A percentile compares a stretch with the other conserved stretches of the same genome.
These are phyloP conservation scores for Ailurus styani DNA, from an alignment of 2,113 vertebrate species.

Conservation along the genomic window DNA sequence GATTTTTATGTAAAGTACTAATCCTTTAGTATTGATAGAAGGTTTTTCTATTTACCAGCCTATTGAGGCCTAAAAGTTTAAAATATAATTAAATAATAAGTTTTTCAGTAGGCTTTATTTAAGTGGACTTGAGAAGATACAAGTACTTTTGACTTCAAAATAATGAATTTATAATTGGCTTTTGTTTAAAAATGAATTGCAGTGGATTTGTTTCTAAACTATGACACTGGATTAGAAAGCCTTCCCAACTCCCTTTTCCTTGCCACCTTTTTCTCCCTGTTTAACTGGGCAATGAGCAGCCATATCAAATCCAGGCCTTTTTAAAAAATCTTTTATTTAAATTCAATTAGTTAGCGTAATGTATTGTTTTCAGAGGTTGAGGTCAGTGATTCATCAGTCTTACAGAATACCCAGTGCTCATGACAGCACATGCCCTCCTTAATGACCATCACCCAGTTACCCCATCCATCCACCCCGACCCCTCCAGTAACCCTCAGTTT, in stretches of 20 bases:
- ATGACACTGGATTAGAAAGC: background rate
- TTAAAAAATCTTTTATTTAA: background rate
- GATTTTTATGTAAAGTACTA: background rate
- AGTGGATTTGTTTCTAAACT: background rate
- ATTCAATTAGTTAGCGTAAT: background rate
- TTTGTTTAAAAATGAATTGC: background rate
- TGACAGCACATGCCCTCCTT: background rate
- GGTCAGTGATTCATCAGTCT: background rate
- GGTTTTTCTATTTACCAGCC: background rate
- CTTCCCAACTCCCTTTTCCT: background rate
- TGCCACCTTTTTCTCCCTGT: accelerated
- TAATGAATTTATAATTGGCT: background rate
- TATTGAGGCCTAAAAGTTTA: conserved; percentile 1
- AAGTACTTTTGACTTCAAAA: background rate
- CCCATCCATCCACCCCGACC: no score
- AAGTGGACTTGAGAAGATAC: background rate
- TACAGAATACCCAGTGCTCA: background rate
- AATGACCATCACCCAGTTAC: background rate
- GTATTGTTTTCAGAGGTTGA: background rate
- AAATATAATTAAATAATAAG: background rate
- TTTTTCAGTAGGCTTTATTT: background rate
- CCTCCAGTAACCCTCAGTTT: background rate
- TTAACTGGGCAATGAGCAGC: background rate
- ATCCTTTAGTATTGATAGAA: background rate
- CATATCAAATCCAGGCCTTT: background rate